Percentiles rank a stretch among this genome's conserved stretches.
phyloP scores from a whole-genome alignment of 2,888 invertebrate species.

The Epinotia ramella region DNA sequence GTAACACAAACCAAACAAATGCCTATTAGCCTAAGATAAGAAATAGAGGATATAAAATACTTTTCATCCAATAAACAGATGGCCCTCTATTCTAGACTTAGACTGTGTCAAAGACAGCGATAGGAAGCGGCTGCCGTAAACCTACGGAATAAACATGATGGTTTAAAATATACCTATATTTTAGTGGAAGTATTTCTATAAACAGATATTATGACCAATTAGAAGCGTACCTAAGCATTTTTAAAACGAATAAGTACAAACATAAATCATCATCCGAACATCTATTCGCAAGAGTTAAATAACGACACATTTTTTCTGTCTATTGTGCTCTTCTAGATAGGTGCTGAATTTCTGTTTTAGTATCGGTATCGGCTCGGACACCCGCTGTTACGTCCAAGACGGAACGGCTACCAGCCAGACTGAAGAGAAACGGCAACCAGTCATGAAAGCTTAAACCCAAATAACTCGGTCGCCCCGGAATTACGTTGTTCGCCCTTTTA shows the following conservation, averaged over 20 bases:
- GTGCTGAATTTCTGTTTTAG: neutral
- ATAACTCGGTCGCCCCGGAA: constrained; percentile 45
- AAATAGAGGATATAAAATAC: no score
- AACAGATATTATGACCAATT: no score
- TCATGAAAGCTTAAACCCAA: constrained; percentile 46
- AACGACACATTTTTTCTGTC: neutral
- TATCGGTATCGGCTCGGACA: constrained; percentile 7
- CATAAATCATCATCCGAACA: neutral
- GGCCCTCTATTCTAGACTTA: no score
- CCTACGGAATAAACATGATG: no score
- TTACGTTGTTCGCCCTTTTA: constrained; percentile 54
- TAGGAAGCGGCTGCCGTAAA: no score
- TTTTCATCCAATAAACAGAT: no score
- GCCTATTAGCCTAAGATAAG: no score
- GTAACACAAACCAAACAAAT: no score
- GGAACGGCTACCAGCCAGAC: constrained; percentile 19
- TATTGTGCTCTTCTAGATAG: neutral
- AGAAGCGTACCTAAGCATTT: no score
- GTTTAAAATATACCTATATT: no score
- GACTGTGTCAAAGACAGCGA: no score
- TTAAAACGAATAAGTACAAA: neutral
- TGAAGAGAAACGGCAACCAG: constrained; percentile 40
- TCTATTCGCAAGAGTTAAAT: neutral
- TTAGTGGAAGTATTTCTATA: no score
- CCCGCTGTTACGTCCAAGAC: constrained; percentile 27